These are phyloP conservation scores for Neomorphus geoffroyi DNA, from an alignment of 2,797 vertebrate species.

Conservation along the genomic window DNA sequence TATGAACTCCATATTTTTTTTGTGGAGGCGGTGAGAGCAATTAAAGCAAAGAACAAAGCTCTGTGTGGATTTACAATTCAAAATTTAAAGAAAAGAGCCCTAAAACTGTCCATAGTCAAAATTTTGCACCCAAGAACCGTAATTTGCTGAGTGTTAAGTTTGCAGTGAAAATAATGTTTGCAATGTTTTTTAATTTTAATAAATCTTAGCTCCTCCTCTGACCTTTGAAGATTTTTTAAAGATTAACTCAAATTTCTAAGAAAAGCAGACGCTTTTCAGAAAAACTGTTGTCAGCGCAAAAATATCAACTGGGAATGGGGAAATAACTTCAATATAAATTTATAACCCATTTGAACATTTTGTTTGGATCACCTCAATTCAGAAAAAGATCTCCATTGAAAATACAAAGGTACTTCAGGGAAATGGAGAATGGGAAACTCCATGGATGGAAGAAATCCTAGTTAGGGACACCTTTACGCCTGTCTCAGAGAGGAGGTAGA, in stretches of 20 bases:
- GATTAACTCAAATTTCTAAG: background rate
- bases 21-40: background rate
- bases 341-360: background rate
- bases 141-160: background rate
- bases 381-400: background rate
- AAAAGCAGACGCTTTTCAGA: background rate
- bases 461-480: background rate
- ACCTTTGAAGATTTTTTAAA: background rate
- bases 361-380: background rate
- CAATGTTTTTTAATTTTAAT: background rate
- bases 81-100: background rate
- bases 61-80: background rate
- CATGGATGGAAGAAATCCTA: background rate
- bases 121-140: background rate
- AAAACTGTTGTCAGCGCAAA: background rate
- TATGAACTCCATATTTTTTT: background rate
- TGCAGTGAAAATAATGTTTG: background rate
- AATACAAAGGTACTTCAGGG: background rate
- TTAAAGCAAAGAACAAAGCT: background rate
- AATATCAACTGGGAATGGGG: background rate
- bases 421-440: background rate
- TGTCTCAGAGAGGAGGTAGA: background rate
- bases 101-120: background rate
- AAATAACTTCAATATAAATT: background rate
- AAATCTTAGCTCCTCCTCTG: fast-evolving